phyloP scores from a whole-genome alignment of 1,140 invertebrate species.

The Liolophura sinensis region DNA sequence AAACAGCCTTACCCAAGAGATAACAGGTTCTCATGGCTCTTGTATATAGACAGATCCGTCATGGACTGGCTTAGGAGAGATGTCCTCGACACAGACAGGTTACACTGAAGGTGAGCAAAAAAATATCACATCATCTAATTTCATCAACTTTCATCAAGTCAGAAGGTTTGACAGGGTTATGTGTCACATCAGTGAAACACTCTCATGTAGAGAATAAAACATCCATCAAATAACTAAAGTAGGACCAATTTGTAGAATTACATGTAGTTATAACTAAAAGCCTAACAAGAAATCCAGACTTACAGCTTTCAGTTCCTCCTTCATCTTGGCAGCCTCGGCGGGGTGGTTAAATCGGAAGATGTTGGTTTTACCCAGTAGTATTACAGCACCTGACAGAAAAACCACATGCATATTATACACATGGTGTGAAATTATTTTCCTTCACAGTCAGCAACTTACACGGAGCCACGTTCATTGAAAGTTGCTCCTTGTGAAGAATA shows the following conservation, averaged over 20 bases:
- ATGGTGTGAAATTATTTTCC: not conserved
- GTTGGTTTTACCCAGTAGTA: constrained; percentile 84
- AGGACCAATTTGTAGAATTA: not conserved
- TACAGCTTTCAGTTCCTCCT: constrained; percentile 55
- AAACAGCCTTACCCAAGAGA: no score
- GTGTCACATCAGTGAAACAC: not conserved
- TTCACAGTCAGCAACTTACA: not conserved
- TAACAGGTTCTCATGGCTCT: constrained; percentile 56
- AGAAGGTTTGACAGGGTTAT: no score
- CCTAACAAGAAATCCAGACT: constrained; percentile 3
- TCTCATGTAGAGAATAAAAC: not conserved
- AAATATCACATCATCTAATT: no score
- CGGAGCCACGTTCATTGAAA: no score
- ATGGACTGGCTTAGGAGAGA: constrained; percentile 83
- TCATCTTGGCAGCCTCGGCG: constrained; percentile 81
- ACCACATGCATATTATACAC: not conserved
- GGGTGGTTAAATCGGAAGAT: constrained; percentile 95
- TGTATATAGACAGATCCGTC: constrained; percentile 72
- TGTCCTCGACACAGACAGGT: constrained; percentile 76
- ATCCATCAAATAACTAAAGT: not conserved
- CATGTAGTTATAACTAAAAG: no score
- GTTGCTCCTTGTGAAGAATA: no score
- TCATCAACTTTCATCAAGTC: no score
- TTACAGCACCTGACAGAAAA: constrained; percentile 70
- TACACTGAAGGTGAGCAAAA: constrained; percentile 40